Conservation (phyloP, 2,888 invertebrate species). For the Oegoconia quadripuncta region DNA sequence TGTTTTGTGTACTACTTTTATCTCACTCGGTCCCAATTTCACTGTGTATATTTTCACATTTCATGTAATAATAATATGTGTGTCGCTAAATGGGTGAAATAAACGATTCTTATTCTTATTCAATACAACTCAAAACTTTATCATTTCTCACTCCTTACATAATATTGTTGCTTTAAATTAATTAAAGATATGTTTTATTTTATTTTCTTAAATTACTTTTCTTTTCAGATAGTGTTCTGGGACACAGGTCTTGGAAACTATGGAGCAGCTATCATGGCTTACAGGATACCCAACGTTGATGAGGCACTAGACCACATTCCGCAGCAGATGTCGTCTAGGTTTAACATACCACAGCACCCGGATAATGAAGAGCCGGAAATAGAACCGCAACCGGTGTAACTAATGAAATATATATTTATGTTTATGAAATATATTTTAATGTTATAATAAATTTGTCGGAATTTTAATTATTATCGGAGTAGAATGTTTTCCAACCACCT, state of each 20-base stretch:
- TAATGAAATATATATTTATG: background rate
- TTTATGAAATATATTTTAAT: background rate
- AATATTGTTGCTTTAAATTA: background rate
- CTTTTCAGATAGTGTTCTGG: constrained; percentile 53
- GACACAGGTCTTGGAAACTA: constrained; percentile 66
- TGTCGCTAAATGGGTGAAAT: no score
- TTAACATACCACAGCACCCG: constrained; percentile 39
- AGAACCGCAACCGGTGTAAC: background rate
- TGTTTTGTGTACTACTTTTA: no score
- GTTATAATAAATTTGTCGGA: no score
- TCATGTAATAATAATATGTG: no score
- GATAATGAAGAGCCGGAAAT: constrained; percentile 21
- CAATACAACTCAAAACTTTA: background rate
- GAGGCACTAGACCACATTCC: constrained; percentile 41
- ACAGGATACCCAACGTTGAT: constrained; percentile 53
- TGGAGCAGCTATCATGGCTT: constrained; percentile 66
- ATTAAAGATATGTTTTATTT: no score
- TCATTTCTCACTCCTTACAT: background rate
- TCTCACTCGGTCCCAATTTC: no score
- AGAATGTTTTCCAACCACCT: no score
- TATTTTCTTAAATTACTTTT: no score
- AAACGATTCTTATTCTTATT: background rate
- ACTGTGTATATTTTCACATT: no score
- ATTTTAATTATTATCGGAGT: no score
- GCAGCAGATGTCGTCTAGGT: constrained; percentile 58